Base-by-base conservation (phyloP, 2,888 invertebrate genomes). In the Hyposoter dolosus region DNA sequence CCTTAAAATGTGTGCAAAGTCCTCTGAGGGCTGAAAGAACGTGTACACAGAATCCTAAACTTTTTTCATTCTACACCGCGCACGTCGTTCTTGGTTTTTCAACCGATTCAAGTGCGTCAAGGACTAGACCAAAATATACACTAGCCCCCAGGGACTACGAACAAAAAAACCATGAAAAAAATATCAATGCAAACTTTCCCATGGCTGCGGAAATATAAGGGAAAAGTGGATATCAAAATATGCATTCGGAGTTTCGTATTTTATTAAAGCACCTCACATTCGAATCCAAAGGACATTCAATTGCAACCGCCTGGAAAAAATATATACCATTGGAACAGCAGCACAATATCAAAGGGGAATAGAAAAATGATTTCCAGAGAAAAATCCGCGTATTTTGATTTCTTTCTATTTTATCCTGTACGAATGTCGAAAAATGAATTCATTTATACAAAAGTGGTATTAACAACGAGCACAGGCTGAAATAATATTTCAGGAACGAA, bases 1-100 rank as follows among this genome's bases (percentile, higher is more conserved):
- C 60, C 60, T 60, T 28, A 60, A 28, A 60, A 60, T 60, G 28
- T 60, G 65, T 66, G 65, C 32, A 66, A n/a, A 66, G n/a, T 35
- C 35, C 65, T 35, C 40, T 40, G 15, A 66, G 40, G 40, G 40
- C 40, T 40, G n/a, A 7, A 66, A 40, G 40, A 15, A 40, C 65
- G 65, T n/a, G 60, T 28, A 60, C 60, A 28, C 60, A 60, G 15
- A 60, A 60, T 60, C 60, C 15, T 60, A 28, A 60, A 60, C 60
- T 60, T 60, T 60, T 60, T 60, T 60, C 60, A 60, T 28, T 60
- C 60, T 60, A 28, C 23, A 28, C 15, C 28, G 15, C 28, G 28
- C 28, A 28, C 28, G 15, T 60, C 60, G 15, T 60, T 28, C 60
- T 15, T 5, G 28, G 60, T 60, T 60, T 28, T 60, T 15, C 28